Evolutionary conservation across 2,888 invertebrate species (phyloP), one percentile per base, ranked within the genome.

Genomic region (Villa cingulata): DNA sequence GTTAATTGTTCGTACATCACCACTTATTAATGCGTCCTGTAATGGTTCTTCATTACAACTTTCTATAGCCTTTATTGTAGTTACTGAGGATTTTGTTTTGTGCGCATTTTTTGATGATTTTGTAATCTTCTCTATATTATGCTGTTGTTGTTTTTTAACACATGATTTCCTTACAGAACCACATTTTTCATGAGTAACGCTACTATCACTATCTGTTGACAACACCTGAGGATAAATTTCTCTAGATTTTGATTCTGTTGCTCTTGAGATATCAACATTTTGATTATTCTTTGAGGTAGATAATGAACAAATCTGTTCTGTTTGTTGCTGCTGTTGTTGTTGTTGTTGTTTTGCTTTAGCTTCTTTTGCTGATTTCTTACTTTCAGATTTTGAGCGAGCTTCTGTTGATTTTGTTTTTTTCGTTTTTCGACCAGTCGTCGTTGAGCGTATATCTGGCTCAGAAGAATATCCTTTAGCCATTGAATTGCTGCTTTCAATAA

Each of bases 361-460:
- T 40, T 40, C 27, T 40, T 27, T 15, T 2, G 4, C 27, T 19
- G 18, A 60, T 60, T 68, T 65, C 62, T 76, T 65, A 53, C 68
- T 62, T 62, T 72, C 59, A 54, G 72, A 61, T 63, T 72, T 64
- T 62, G 75, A 65, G 60, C 76, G 60, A 64, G 46, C 53, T 54
- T 57, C 59, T 27, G 46, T 36, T 46, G 52, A 48, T 46, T 52
- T 54, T n/a, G 53, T 50, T 49, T 54, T 57, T 53, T 51, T 54
- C 42, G 45, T 38, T 51, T 50, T 55, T 3, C 55, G 53, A 9
- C 51, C 52, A 32, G 50, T 48, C 37, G 51, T 48, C 43, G 42
- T 48, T 48, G 53, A 49, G n/a, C 61, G 61, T 29, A 64, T 54
- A 52, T 69, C 68, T 7, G 68, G 67, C 52, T 69, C 68, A 3